Evolutionary conservation across 1,140 invertebrate species (phyloP), one percentile per base, ranked within the genome.

Genomic region (Vanessa atalanta): DNA sequence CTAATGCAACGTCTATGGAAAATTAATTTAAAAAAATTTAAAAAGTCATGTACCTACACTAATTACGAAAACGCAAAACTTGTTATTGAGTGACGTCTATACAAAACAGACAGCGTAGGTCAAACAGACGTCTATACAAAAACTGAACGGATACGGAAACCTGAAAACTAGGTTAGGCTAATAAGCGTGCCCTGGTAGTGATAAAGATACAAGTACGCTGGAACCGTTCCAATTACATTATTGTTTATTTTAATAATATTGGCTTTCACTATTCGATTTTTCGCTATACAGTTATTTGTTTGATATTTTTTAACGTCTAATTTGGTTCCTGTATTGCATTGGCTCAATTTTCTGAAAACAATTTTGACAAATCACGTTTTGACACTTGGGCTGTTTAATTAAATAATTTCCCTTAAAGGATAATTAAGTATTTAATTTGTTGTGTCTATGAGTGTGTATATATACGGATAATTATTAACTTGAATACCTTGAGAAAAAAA

Each of bases 131-230:
- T 61, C 66, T 47, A 16, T 68, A 50, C 15, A 55, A 68, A 53
- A 68, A 68, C 31, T 53, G 31, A 47, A 2, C n/a, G 51, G 66
- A 68, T 55, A 55, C 51, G 51, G 31, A 4, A 55, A 43, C n/a
- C 31, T 57, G 9, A 68, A 53, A 68, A 43, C 66, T 68, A 43
- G 66, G 51, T 68, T 68, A 68, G 66, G 5, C 66, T 68, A 68
- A 68, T 68, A 68, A 68, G 66, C 53, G 13, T 57, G 20, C 65
- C 20, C 51, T 60, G 57, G 12, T n/a, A 16, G 63, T 55, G 23
- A 67, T 55, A 67, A 55, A 67, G 26, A 55, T 11, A 31, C 15
- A 8, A 26, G 15, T 31, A 67, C 65, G 37, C 43, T 67, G n/a
- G 66, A 68, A 51, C 7, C 31, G 66, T 55, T 43, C 31, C 26